These are phyloP conservation scores for Picathartes gymnocephalus DNA, from an alignment of 2,113 vertebrate species.

Conservation along the genomic window DNA sequence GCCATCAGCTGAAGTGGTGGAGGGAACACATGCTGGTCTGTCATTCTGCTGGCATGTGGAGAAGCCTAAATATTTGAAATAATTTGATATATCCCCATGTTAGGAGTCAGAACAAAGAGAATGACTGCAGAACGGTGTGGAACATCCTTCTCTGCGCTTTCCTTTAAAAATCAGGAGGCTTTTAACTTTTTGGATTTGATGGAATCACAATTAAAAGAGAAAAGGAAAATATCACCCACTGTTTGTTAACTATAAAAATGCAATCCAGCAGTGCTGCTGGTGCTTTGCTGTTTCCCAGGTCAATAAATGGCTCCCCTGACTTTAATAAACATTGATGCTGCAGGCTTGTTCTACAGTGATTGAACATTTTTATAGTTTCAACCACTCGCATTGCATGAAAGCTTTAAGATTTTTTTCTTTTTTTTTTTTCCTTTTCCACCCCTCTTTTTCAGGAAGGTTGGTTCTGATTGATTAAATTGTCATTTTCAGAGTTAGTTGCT, in stretches of 20 bases:
- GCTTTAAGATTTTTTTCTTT: neutral
- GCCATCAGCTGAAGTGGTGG: neutral
- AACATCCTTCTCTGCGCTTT: neutral
- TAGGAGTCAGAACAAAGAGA: neutral
- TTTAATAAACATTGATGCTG: slow-evolving; percentile 67
- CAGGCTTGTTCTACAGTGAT: slow-evolving; percentile 60
- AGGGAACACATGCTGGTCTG: neutral
- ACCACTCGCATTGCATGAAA: slow-evolving; percentile 40
- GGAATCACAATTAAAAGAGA: slow-evolving; percentile 49
- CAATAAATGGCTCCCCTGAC: slow-evolving; percentile 54
- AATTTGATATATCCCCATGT: neutral
- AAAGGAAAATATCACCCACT: slow-evolving; percentile 35
- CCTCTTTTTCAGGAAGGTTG: slow-evolving; percentile 20
- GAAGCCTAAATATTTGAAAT: neutral
- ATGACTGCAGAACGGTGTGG: neutral
- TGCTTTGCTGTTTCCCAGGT: slow-evolving; percentile 64
- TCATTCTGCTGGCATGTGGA: neutral
- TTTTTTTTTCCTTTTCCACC: neutral
- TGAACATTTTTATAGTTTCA: slow-evolving; percentile 66
- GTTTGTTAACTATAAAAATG: slow-evolving; percentile 58
- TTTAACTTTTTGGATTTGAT: slow-evolving; percentile 36
- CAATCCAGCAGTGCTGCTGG: slow-evolving; percentile 40
- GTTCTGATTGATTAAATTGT: slow-evolving; percentile 73
- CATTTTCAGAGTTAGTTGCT: slow-evolving; percentile 62
- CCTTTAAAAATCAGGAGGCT: slow-evolving; percentile 2